Base-by-base conservation (phyloP, 1,140 invertebrate species). In the Lysiphlebus fabarum region DNA sequence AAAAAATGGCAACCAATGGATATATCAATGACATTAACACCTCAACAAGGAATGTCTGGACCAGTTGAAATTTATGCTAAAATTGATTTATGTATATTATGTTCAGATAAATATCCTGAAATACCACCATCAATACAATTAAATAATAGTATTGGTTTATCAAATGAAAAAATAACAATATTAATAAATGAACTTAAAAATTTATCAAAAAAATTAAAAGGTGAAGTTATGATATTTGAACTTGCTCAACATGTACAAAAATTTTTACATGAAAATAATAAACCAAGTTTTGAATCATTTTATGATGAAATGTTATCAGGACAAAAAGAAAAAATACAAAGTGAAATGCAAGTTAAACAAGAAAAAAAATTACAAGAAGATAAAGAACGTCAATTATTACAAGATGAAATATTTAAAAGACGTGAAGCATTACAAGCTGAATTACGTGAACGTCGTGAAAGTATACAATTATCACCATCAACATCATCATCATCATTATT, bases 251-350 rank as follows among this genome's bases (percentile, higher is more conserved):
- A 85, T 67, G 84, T 90, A 2, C 79, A 86, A 70, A 80, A 85
- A 76, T 92, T 87, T 73, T 77, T 93, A 4, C 82, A 87, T 63
- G 68, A 82, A 14, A 80, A 91, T 68, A 92, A 92, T 68, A 87
- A 87, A 69, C 88, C 90, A 14, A 83, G 83, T 1, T 83, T 82
- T 61, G 82, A 85, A 56, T 92, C 90, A 43, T 91, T 91, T 75
- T 91, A 92, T 71, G 90, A 93, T 61, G 87, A 93, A 75, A 93
- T 93, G 90, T 71, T 91, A 5, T 81, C 78, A 10, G 83, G 85
- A 56, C 83, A 87, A 60, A 75, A 82, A 61, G 82, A 85, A 69
- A 79, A 84, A 62, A 80, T 87, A 56, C 37, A 51, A n/a, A 33
- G 14, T 7, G 38, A 12, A 14, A 74, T 87, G 67, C 81, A 79